Base-by-base conservation (phyloP, 1,140 invertebrate species). In the Apolygus lucorum region DNA sequence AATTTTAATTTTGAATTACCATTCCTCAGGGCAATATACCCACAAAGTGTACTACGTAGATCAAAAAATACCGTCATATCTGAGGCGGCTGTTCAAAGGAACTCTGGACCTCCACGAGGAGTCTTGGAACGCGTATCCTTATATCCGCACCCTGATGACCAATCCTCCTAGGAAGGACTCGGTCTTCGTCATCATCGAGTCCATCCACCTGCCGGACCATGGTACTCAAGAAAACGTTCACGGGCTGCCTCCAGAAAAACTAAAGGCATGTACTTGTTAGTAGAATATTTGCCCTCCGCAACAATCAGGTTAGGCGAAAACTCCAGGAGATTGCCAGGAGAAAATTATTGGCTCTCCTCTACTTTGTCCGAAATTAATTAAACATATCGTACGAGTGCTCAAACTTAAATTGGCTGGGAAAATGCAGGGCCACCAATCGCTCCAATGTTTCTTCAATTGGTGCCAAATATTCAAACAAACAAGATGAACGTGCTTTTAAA, bases 51-150 rank as follows among this genome's bases (percentile, higher is more conserved):
- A 97, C 79, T 95, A 99, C 80, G 90, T 99, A 72, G 95, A 93
- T 25, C 95, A 91, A 76, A 95, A 97, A 82, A 82, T 99, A 73
- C 96, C 97, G 63, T 89, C 85, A 63, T 90, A 89, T 88, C 87
- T 95, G 72, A 89, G 91, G 79, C 91, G 91, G 75, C 84, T 99
- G 52, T 80, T 99, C 65, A 98, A 97, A 79, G 95, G 93, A 59
- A 94, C 95, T n/a, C 81, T 98, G 59, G 92, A 92, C 68, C 94
- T 95, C 0, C 93, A 98, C 78, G 97, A 99, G 79, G 94, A 98
- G 82, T 95, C 95, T 2, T 99, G 96, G 96, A 99, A 99, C 83
- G 93, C 95, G 28, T 99, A 99, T 84, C 97, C 97, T 0, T 98
- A 97, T 75, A 99, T 95, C 24, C 96, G 96, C 81, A 99, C 96